Evolutionary conservation across 2,113 vertebrate species (phyloP).

Genomic region (Leptocoma aspasia): DNA sequence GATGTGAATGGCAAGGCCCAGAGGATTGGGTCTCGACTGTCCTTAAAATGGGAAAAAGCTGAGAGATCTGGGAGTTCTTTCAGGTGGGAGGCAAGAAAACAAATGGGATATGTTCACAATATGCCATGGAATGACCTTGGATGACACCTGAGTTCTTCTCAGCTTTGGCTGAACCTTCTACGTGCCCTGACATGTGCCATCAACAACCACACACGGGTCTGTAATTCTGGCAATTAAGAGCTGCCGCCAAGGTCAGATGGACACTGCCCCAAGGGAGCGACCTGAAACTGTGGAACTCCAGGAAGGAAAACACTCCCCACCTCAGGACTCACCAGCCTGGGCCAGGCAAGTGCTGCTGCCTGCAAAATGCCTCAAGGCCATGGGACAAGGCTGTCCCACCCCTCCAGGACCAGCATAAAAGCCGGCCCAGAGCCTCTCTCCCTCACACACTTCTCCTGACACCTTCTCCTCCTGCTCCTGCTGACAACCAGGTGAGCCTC

Average conservation of each 20-base stretch:
- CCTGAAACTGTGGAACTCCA: not conserved
- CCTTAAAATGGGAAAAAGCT: not conserved
- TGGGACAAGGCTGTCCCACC: not conserved
- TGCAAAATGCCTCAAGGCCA: not conserved
- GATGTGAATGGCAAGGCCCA: not conserved
- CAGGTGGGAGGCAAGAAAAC: too few species aligned
- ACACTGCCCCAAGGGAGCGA: not conserved
- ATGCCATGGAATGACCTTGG: too few species aligned
- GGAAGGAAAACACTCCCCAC: not conserved
- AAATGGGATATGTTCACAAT: not conserved
- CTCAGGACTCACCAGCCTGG: not conserved
- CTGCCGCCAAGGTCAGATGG: not conserved
- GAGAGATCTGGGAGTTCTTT: not conserved
- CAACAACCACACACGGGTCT: not conserved
- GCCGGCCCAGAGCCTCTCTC: not conserved
- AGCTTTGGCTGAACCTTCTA: not conserved
- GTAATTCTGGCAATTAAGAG: not conserved
- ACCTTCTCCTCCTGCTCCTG: not conserved
- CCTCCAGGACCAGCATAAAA: not conserved
- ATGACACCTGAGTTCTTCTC: not conserved
- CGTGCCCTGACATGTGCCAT: not conserved
- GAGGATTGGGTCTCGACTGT: too few species aligned
- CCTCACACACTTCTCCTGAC: not conserved
- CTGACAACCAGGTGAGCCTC: fast-evolving
- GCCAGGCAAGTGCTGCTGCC: not conserved